A percentile compares a stretch with the other conserved stretches of the same genome.
Conservation (phyloP, 1,140 invertebrate species). For the Antheraea pernyi region DNA sequence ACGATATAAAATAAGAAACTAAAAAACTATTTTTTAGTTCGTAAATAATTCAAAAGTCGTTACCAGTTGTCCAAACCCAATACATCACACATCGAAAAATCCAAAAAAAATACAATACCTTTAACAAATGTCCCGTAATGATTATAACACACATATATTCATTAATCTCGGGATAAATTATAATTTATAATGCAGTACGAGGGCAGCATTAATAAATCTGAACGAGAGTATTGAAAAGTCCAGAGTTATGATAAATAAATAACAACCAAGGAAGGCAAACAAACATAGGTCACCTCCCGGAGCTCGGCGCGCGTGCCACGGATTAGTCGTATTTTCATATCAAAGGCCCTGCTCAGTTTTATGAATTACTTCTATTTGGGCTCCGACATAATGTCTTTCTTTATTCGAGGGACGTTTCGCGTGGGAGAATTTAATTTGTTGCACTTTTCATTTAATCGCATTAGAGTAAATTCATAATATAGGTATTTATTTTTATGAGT, state of each 20-base stretch:
- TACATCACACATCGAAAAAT: conserved; percentile 23
- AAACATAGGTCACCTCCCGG: conserved; percentile 51
- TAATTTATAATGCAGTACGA: conserved; percentile 58
- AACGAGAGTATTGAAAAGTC: conserved; percentile 55
- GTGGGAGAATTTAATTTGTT: conserved; percentile 73
- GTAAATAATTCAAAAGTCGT: background rate
- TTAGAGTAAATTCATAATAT: conserved; percentile 37
- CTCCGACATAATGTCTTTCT: conserved; percentile 53
- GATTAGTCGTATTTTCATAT: conserved; percentile 76
- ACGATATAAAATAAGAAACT: too few species aligned
- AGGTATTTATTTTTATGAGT: conserved; percentile 44
- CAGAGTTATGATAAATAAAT: conserved; percentile 54
- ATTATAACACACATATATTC: conserved; percentile 58
- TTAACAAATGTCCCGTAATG: conserved; percentile 41
- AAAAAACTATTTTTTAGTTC: background rate
- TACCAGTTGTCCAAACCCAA: background rate
- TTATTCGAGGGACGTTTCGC: conserved; percentile 48
- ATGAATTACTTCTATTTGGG: conserved; percentile 66
- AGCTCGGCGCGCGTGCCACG: conserved; percentile 55
- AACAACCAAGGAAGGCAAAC: conserved; percentile 44
- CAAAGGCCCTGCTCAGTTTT: conserved; percentile 63
- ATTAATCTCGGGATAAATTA: conserved; percentile 65
- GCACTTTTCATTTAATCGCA: conserved; percentile 60
- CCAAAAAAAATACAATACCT: conserved; percentile 38
- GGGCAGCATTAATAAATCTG: conserved; percentile 57